Base-by-base conservation (phyloP, 1,140 invertebrate genomes). In the Bombus soroeensis region DNA sequence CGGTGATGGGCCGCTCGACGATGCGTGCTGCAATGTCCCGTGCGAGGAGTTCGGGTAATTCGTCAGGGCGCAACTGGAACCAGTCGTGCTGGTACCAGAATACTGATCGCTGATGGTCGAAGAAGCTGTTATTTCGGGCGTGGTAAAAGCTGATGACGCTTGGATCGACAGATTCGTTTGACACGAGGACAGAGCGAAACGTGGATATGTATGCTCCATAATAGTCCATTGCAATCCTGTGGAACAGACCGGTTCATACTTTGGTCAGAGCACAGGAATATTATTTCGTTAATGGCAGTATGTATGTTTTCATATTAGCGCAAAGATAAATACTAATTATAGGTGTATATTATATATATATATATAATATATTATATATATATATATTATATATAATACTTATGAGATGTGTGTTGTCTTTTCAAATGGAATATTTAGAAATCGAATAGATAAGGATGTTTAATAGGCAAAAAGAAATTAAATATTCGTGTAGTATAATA, bases 211-310 rank as follows among this genome's bases (percentile, higher is more conserved):
- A 93, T 96, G 96, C 94, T 97, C 96, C 95, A 97, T 96, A 94
- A 97, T 96, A 93, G 96, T 96, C 96, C 96, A 97, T 95, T 96
- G 96, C 95, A 96, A 95, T 96, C 96, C 96, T 97, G 96, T 94
- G 96, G 96, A 94, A 95, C 91, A 94, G 93, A 94, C 93, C 94
- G 92, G 91, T 92, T 91, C 77, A 91, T 90, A 80, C 75, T 89
- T 92, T 93, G 91, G 91, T 93, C 90, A 92, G 89, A 91, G 90
- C 90, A 91, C 90, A 90, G 89, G 91, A 90, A 87, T 91, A 62
- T 62, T 90, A 89, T 71, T 81, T 90, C 78, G 32, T 82, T 77
- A 64, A 68, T 28, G 73, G 62, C 83, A 84, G 47, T 73, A 77
- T 89, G 73, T 84, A 59, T 43, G 71, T 87, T 75, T 83, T 83